phyloP scores from a whole-genome alignment of 2,113 vertebrate species.

The Ameiurus melas region DNA sequence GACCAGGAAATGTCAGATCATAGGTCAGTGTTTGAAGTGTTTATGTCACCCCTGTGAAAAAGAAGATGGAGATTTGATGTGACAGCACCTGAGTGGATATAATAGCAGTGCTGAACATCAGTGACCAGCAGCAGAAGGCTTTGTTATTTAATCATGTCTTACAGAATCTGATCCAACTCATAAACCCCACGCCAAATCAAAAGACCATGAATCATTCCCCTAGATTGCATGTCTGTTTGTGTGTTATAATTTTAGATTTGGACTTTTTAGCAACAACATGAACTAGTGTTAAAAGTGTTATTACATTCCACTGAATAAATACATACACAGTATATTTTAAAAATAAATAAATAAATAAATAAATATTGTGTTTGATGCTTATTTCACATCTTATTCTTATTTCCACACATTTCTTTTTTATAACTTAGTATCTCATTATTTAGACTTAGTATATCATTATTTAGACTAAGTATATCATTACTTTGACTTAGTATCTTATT shows the following conservation, averaged over 20 bases:
- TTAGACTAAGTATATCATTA: too few relatives aligned
- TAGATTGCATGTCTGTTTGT: background rate
- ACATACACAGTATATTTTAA: background rate
- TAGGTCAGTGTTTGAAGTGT: background rate
- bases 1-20: background rate
- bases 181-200: background rate
- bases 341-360: background rate
- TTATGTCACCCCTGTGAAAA: background rate
- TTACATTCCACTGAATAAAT: background rate
- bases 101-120: constrained; percentile 48
- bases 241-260: background rate
- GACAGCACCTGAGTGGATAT: constrained; percentile 54
- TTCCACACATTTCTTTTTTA: background rate
- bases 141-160: background rate
- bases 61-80: constrained; percentile 36
- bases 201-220: background rate
- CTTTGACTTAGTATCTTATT: too few relatives aligned
- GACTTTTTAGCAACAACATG: background rate
- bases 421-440: too few relatives aligned
- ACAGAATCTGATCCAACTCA: background rate
- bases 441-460: too few relatives aligned
- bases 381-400: background rate
- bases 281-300: background rate
- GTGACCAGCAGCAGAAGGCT: background rate
- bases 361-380: background rate